Conservation (phyloP, 37 sponge, comb jelly and placozoan species). For the Mnemiopsis leidyi region DNA sequence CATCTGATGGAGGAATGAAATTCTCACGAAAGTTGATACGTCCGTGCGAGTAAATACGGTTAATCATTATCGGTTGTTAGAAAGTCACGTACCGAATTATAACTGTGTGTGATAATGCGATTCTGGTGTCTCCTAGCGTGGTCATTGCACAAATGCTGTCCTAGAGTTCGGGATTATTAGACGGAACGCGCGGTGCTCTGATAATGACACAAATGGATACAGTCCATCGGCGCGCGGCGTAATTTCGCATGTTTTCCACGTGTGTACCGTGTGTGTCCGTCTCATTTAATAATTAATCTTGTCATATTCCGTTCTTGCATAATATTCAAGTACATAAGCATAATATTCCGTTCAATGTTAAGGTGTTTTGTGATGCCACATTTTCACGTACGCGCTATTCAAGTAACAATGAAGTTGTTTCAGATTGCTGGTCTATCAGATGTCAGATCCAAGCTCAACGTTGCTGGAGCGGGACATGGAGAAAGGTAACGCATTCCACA, state of each 20-base stretch:
- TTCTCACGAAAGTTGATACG: not conserved
- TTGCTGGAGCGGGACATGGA: not conserved
- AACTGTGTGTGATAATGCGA: too few relatives aligned
- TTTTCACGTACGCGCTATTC: not conserved
- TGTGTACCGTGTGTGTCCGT: not conserved
- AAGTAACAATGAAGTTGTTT: not conserved
- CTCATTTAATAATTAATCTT: too few relatives aligned
- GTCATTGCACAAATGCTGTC: too few relatives aligned
- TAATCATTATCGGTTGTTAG: not conserved
- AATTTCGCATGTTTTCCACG: not conserved
- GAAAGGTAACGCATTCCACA: too few relatives aligned
- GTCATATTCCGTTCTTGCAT: too few relatives aligned
- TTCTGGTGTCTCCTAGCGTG: too few relatives aligned
- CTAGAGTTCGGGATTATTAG: too few relatives aligned
- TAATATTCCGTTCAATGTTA: not conserved
- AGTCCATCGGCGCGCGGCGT: not conserved
- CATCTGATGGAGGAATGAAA: not conserved
- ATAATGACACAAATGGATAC: not conserved
- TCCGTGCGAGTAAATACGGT: not conserved
- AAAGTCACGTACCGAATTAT: not conserved
- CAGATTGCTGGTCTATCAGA: slow-evolving; percentile 50
- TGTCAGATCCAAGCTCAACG: slow-evolving; percentile 4
- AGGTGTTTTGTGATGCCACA: not conserved
- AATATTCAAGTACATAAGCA: too few relatives aligned
- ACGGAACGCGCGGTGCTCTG: not conserved